These are phyloP conservation scores for Anoncus sp. DNA, from an alignment of 2,888 invertebrate genomes.

Conservation along the genomic window DNA sequence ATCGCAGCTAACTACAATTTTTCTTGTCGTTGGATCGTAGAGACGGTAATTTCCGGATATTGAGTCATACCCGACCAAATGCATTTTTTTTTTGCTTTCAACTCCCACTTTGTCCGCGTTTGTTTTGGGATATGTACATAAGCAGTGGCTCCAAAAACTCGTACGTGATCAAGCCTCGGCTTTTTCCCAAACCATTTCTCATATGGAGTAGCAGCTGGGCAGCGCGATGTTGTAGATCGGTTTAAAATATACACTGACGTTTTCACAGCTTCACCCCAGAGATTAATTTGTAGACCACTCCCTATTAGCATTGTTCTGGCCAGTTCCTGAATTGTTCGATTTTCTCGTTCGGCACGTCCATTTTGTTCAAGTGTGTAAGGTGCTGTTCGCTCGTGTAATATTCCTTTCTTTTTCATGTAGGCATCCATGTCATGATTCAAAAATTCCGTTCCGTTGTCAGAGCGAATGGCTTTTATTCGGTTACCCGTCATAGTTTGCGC, in stretches of 20 bases:
- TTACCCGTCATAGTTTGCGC: constrained; percentile 12
- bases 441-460: constrained; percentile 8
- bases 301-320: constrained; percentile 61
- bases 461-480: constrained; percentile 7
- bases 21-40: too few species aligned
- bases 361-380: constrained; percentile 64
- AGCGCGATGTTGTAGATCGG: neutral
- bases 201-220: too few species aligned
- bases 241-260: constrained; percentile 2
- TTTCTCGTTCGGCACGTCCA: constrained; percentile 63
- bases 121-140: too few species aligned
- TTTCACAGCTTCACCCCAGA: constrained; percentile 5
- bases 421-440: neutral
- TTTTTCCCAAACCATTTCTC: neutral
- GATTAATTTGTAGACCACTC: constrained; percentile 23
- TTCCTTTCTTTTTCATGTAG: constrained; percentile 31
- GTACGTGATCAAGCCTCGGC: neutral
- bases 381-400: constrained; percentile 49
- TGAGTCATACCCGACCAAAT: too few species aligned
- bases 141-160: too few species aligned
- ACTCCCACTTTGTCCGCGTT: too few species aligned
- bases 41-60: too few species aligned
- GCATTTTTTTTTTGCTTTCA: too few species aligned
- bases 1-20: too few species aligned
- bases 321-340: constrained; percentile 61